Evolutionary conservation across 2,113 vertebrate species (phyloP), one percentile per base, ranked within the genome.

Genomic region (Ornithorhynchus anatinus): DNA sequence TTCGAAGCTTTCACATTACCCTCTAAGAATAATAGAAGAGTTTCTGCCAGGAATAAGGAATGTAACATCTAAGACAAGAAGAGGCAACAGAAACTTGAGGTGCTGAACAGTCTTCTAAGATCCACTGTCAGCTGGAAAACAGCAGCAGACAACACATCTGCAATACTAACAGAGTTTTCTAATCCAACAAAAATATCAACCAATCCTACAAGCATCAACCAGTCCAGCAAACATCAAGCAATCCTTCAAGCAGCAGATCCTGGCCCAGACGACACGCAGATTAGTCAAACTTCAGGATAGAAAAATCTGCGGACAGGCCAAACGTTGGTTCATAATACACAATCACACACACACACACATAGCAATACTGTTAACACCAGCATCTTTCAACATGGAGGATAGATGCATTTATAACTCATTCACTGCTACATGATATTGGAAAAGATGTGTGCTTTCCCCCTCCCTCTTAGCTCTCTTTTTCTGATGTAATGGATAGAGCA

Each of bases 21-120:
- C 10, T 15, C 39, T 59, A 64, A 60, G 60, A 76, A 77, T 61
- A 69, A 67, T 51, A 20, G 20, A 17, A 59, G 54, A 69, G 23
- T 16, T n/a, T n/a, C 12, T 42, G 37, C 39, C 31, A 13, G 2
- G 10, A 79, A 59, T 59, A 37, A 10, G 27, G 44, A 64, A 40
- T 14, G 6, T 8, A 37, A 40, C n/a, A n/a, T n/a, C n/a, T 32
- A 23, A 9, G 6, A 39, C 12, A 15, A 13, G n/a, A 9, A 8
- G 13, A 29, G 2, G 2, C 2, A 13, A 19, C n/a, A 11, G 7
- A 9, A 17, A 33, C 58, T 40, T 20, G 33, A 17, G 10, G 17
- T 31, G 14, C 1, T 22, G 33, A 8, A 4, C 50, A 17, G 8
- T 48, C 23, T 12, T 14, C 37, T 22, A 15, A 37, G 3, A n/a